Conservation (phyloP, 2,113 vertebrate species). For the Pangasianodon hypophthalmus region DNA sequence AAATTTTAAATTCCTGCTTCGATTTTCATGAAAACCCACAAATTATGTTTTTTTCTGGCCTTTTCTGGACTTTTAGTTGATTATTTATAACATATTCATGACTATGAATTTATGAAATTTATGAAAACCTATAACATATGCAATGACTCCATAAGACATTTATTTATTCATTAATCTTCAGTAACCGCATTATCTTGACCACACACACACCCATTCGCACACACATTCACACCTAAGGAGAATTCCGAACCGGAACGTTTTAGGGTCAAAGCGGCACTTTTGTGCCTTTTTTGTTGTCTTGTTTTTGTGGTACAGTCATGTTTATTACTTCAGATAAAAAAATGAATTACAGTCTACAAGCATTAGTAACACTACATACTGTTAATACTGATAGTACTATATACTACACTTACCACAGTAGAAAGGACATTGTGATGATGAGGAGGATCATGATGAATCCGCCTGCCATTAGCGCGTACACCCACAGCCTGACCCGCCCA, state of each 20-base stretch:
- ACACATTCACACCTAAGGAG: neutral
- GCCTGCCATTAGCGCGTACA: conserved; percentile 88
- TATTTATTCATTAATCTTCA: neutral
- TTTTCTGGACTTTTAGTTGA: neutral
- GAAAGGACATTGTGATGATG: conserved; percentile 86
- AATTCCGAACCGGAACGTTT: neutral
- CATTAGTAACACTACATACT: neutral
- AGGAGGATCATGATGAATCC: conserved; percentile 88
- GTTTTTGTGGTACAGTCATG: neutral
- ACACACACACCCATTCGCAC: neutral
- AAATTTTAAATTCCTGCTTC: neutral
- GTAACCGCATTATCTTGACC: neutral
- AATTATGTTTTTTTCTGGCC: neutral
- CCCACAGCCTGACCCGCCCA: conserved; percentile 93
- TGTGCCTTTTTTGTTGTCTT: neutral
- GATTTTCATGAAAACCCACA: neutral
- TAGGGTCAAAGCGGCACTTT: neutral
- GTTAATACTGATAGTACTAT: neutral
- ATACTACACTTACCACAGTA: conserved; percentile 83
- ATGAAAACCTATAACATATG: neutral
- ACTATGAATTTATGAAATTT: neutral
- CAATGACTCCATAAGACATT: neutral
- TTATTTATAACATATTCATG: neutral
- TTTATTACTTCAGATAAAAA: neutral
- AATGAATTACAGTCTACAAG: neutral